These are phyloP conservation scores for Zosterops pallidus DNA, from an alignment of 2,113 vertebrate genomes.

Conservation along the genomic window DNA sequence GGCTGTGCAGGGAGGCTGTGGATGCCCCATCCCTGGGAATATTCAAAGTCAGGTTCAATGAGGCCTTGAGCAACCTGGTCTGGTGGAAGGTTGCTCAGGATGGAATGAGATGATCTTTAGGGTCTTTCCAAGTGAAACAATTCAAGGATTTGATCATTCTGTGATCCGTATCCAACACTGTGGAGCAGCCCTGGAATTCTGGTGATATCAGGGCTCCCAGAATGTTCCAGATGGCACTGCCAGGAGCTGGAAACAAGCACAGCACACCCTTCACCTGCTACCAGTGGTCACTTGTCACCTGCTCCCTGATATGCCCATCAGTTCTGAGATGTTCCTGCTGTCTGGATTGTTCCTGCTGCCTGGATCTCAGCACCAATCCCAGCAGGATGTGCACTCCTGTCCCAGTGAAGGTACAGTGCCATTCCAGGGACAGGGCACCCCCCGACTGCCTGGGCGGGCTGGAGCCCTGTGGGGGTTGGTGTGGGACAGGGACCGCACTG, in stretches of 20 bases:
- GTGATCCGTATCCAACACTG: neutral
- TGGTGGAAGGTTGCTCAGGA: neutral
- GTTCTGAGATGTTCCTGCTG: neutral
- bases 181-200: neutral
- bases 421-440: neutral
- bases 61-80: neutral
- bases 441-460: rapidly evolving
- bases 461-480: neutral
- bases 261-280: neutral
- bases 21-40: neutral
- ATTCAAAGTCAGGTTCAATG: neutral
- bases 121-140: neutral
- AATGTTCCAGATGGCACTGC: neutral
- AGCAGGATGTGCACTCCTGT: neutral
- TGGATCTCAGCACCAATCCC: neutral
- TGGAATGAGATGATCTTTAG: neutral
- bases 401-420: neutral
- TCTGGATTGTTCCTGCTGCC: neutral
- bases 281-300: neutral
- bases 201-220: neutral
- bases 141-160: neutral
- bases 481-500: neutral
- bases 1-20: neutral
- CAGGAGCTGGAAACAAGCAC: neutral
- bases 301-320: neutral